Conservation (phyloP, 2,797 vertebrate genomes). For the Pseudochirops corinnae region DNA sequence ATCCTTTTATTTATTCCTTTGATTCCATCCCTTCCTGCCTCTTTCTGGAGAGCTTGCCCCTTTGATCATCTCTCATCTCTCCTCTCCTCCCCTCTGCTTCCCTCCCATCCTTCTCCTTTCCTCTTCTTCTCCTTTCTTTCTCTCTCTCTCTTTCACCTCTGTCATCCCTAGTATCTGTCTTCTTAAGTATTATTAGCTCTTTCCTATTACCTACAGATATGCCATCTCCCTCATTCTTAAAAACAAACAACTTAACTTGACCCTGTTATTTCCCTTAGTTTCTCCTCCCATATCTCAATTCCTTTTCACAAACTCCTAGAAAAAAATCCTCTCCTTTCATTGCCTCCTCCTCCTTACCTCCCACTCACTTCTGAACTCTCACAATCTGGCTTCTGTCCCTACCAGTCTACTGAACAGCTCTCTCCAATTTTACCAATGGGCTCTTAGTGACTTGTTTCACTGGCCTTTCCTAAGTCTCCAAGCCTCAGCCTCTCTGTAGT, state of each 20-base stretch:
- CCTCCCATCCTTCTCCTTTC: neutral
- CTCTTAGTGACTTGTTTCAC: neutral
- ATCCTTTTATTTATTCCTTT: neutral
- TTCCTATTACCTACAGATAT: too few species aligned
- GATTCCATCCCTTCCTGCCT: neutral
- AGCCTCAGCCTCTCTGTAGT: neutral
- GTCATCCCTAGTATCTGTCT: neutral
- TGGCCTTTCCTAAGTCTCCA: neutral
- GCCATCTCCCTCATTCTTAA: too few species aligned
- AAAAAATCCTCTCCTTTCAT: too few species aligned
- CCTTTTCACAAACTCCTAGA: too few species aligned
- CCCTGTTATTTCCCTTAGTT: too few species aligned
- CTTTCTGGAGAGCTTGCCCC: neutral
- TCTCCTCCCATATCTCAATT: too few species aligned
- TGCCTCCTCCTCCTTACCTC: neutral
- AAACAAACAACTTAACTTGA: too few species aligned
- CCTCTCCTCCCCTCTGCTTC: neutral
- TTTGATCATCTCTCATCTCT: conserved; percentile 14
- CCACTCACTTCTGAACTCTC: neutral
- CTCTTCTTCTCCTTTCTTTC: neutral
- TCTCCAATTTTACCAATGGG: neutral
- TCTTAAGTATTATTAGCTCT: too few species aligned
- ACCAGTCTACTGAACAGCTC: neutral
- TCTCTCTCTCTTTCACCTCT: neutral
- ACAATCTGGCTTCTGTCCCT: neutral